phyloP scores from a whole-genome alignment of 2,113 vertebrate genomes.

The Ursus arctos region DNA sequence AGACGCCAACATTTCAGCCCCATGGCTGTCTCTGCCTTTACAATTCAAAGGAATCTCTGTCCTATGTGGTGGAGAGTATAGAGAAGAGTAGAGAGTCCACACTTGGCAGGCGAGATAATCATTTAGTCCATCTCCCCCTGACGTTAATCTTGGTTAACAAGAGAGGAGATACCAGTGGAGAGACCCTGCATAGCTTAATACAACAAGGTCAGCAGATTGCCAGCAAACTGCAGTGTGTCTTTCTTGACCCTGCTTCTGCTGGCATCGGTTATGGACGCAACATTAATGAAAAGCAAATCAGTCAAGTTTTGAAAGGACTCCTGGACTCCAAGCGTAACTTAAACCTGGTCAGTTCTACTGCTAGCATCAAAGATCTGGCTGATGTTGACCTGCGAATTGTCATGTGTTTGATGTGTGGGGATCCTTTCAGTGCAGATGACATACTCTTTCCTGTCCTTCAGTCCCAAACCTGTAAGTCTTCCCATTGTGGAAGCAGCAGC shows the following conservation, averaged over 20 bases:
- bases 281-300: constrained; percentile 96
- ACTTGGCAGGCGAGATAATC: constrained; percentile 92
- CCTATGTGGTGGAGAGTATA: constrained; percentile 96
- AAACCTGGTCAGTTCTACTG: constrained; percentile 87
- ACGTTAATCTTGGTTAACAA: constrained; percentile 95
- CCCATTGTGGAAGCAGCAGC: constrained; percentile 85
- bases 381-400: constrained; percentile 95
- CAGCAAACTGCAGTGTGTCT: constrained; percentile 93
- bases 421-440: constrained; percentile 93
- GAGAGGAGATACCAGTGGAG: constrained; percentile 94
- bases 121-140: constrained; percentile 91
- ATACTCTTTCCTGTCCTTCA: constrained; percentile 94
- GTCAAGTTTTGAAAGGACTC: constrained; percentile 93
- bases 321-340: constrained; percentile 92
- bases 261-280: constrained; percentile 95
- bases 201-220: constrained; percentile 96
- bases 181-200: constrained; percentile 95
- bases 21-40: constrained; percentile 98
- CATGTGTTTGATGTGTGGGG: constrained; percentile 98
- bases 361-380: constrained; percentile 90
- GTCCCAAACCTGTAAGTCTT: constrained; percentile 92
- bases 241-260: constrained; percentile 94
- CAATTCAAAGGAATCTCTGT: constrained; percentile 97
- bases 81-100: constrained; percentile 95
- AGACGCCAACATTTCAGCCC: constrained; percentile 96